phyloP scores from a whole-genome alignment of 2,113 vertebrate species.

The Taxidea taxus region DNA sequence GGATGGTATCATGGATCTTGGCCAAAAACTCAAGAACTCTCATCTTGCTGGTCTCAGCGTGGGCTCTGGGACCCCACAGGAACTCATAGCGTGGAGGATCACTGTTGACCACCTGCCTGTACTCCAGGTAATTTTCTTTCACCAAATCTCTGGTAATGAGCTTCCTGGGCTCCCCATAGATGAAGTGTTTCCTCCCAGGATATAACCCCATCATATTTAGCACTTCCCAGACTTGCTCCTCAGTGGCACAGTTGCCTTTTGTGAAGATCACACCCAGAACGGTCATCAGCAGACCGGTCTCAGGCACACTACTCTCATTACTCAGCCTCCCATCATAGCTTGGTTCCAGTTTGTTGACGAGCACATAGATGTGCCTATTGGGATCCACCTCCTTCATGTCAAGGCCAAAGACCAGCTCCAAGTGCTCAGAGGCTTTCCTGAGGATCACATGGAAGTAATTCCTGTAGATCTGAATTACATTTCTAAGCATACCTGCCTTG shows the following conservation, averaged over 20 bases:
- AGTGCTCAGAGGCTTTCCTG: not conserved
- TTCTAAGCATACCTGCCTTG: not conserved
- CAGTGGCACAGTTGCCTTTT: not conserved
- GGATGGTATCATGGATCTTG: not conserved
- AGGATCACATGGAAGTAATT: not conserved
- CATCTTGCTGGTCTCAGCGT: conserved; percentile 19
- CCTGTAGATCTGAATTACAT: not conserved
- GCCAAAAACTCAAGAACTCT: not conserved
- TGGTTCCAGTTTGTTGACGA: not conserved
- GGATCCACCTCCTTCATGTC: not conserved
- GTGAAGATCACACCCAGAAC: not conserved
- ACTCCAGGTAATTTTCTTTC: not conserved
- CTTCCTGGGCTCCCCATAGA: not conserved
- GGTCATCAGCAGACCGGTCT: not conserved
- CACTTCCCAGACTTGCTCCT: not conserved
- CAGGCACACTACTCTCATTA: not conserved
- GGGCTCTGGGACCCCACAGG: not conserved
- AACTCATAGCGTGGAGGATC: not conserved
- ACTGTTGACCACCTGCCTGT: not conserved
- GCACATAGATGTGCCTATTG: not conserved
- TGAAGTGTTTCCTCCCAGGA: not conserved
- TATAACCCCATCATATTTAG: conserved; percentile 9
- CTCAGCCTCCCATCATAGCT: not conserved
- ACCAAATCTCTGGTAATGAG: conserved; percentile 15
- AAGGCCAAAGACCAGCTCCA: conserved; percentile 35